Percentiles rank a stretch among this genome's conserved stretches.
phyloP scores from a whole-genome alignment of 2,113 vertebrate genomes.

The Mobula birostris region DNA sequence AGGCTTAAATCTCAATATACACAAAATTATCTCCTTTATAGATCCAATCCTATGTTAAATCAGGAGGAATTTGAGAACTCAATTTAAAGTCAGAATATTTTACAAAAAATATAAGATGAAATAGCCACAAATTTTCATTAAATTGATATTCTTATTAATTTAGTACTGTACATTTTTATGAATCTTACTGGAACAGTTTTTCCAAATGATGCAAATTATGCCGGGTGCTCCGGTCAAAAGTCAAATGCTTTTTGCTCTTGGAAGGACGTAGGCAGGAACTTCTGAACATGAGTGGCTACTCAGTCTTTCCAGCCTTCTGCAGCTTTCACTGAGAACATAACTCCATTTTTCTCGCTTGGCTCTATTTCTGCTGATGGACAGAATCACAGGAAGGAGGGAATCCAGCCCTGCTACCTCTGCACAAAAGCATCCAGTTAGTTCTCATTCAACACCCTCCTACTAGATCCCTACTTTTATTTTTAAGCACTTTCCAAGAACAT shows the following conservation, averaged over 20 bases:
- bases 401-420: no score
- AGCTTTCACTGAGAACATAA: background rate
- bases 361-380: background rate
- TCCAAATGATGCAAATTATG: background rate
- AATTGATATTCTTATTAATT: background rate
- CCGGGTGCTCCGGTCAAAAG: background rate
- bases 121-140: background rate
- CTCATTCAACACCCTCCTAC: no score
- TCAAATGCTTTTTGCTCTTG: background rate
- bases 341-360: background rate
- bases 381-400: no score
- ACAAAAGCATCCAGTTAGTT: no score
- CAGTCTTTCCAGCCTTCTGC: background rate
- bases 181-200: background rate
- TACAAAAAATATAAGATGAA: conserved; percentile 10
- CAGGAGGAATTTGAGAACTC: background rate
- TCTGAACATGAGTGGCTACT: background rate
- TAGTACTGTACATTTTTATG: background rate
- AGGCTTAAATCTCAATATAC: background rate
- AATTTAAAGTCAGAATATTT: background rate
- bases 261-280: background rate
- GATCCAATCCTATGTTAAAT: background rate
- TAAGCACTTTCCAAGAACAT: no score
- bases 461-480: no score
- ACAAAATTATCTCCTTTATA: background rate